A percentile compares a stretch with the other conserved stretches of the same genome.
Evolutionary conservation across 2,888 invertebrate genomes (phyloP).

Genomic region (Hydroisotoma schaefferi): DNA sequence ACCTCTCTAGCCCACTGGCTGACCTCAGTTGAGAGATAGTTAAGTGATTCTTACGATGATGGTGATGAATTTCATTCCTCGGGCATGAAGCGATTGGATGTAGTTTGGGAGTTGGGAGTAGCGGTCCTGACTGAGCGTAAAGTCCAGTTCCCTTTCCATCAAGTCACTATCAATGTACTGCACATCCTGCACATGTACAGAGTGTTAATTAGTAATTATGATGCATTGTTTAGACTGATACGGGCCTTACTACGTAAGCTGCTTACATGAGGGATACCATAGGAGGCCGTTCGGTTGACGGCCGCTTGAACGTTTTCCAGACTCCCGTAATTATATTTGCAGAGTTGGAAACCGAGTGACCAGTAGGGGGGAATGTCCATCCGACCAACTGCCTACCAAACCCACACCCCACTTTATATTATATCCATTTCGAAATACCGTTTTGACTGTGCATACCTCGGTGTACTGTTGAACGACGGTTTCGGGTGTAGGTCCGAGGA

Average conservation of each 20-base stretch:
- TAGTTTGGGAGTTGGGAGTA: slow-evolving; percentile 66
- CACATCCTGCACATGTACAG: slow-evolving; percentile 15
- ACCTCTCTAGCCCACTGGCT: too few species aligned
- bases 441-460: slow-evolving; percentile 51
- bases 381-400: slow-evolving; percentile 59
- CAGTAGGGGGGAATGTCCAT: slow-evolving; percentile 83
- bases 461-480: slow-evolving; percentile 67
- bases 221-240: background rate
- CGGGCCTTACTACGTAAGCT: background rate
- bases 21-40: too few species aligned
- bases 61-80: slow-evolving; percentile 33
- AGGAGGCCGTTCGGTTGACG: slow-evolving; percentile 65
- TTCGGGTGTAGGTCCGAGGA: slow-evolving; percentile 70
- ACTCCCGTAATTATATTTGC: slow-evolving; percentile 65
- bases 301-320: slow-evolving; percentile 63
- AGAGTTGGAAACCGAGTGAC: slow-evolving; percentile 79
- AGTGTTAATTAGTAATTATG: background rate
- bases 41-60: slow-evolving; percentile 30
- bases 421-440: background rate
- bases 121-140: slow-evolving; percentile 65
- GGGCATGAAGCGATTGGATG: slow-evolving; percentile 65
- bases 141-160: slow-evolving; percentile 73
- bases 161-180: slow-evolving; percentile 58
- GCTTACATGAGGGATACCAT: slow-evolving; percentile 63
- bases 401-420: background rate